Percentiles rank a stretch among this genome's conserved stretches.
Evolutionary conservation across 2,797 vertebrate genomes (phyloP).

Genomic region (Paratrypauchen microcephalus): DNA sequence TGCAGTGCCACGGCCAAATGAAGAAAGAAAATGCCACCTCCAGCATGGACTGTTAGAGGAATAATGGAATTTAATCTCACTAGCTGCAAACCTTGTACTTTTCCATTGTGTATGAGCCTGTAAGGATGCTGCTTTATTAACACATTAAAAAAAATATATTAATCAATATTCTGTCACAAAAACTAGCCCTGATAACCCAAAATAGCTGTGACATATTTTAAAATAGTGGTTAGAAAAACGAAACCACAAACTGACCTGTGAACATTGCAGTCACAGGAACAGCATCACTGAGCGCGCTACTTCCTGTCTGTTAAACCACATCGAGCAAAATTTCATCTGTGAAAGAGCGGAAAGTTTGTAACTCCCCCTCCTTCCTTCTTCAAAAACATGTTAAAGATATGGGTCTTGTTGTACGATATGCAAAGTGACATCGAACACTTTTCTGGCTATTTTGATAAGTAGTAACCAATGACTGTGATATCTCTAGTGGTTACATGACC

Average conservation of each 20-base stretch:
- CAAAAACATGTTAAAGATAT: conserved; percentile 44
- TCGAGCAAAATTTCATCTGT: conserved; percentile 71
- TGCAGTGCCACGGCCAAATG: conserved; percentile 44
- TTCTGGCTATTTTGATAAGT: not conserved
- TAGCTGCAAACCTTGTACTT: conserved; percentile 66
- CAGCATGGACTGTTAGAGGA: conserved; percentile 43
- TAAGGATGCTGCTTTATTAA: conserved; percentile 28
- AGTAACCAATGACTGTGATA: not conserved
- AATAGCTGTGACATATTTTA: conserved; percentile 41
- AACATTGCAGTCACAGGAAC: conserved; percentile 77
- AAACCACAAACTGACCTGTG: conserved; percentile 79
- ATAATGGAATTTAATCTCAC: conserved; percentile 77
- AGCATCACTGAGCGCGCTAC: conserved; percentile 77
- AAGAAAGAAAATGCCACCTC: conserved; percentile 54
- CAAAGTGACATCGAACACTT: conserved; percentile 14
- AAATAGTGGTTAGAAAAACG: conserved; percentile 37
- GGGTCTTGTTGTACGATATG: conserved; percentile 15
- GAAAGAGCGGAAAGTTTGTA: conserved; percentile 78
- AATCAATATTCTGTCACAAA: not conserved
- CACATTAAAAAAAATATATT: not conserved
- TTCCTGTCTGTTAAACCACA: conserved; percentile 89
- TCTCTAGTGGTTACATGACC: not conserved
- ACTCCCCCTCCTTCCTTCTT: conserved; percentile 71
- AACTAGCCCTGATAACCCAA: conserved; percentile 8
- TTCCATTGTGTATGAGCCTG: conserved; percentile 65